Base-by-base conservation (phyloP, 1,140 invertebrate genomes). In the Drosophila santomea region DNA sequence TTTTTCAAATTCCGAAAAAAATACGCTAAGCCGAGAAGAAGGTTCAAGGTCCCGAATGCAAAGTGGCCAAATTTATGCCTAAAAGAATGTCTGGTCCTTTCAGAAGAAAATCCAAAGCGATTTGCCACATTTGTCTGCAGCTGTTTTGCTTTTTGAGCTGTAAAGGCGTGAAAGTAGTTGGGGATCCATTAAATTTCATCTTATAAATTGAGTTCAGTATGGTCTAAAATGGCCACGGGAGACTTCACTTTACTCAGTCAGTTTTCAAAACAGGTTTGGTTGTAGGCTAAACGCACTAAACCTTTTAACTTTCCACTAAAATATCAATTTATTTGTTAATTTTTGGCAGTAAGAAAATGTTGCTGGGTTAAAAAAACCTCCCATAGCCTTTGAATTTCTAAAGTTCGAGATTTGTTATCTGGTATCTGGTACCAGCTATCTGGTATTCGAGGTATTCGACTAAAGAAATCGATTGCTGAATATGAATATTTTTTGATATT, bases 11-110 rank as follows among this genome's bases (percentile, higher is more conserved):
- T 74, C 59, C 51, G 20, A 25, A 17, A 69, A 64, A 88, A 69
- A 81, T 66, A 61, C 67, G 55, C 62, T 72, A 76, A 86, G 83
- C 75, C 76, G 58, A 48, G 47, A 36, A 45, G 43, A 45, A 58
- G 54, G 64, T 45, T 50, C 59, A 39, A 67, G 25, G 57, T 48
- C 52, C 58, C 62, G 72, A 74, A 78, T 64, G 56, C 73, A 84
- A 89, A 89, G 84, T 84, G 77, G 84, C 84, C 56, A 80, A 89
- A 83, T 88, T 80, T 88, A 88, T 88, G 83, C 67, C 71, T 74
- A 66, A 78, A 77, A 60, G 68, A 78, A 68, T 60, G 78, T 67
- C 68, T 86, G 69, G 71, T 54, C 62, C 66, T 52, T 43, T 39
- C 63, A 36, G 55, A 15, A 38, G 36, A 14, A 39, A 56, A 44